Evolutionary conservation across 2,888 invertebrate species (phyloP).

Genomic region (Drosophila putrida): DNA sequence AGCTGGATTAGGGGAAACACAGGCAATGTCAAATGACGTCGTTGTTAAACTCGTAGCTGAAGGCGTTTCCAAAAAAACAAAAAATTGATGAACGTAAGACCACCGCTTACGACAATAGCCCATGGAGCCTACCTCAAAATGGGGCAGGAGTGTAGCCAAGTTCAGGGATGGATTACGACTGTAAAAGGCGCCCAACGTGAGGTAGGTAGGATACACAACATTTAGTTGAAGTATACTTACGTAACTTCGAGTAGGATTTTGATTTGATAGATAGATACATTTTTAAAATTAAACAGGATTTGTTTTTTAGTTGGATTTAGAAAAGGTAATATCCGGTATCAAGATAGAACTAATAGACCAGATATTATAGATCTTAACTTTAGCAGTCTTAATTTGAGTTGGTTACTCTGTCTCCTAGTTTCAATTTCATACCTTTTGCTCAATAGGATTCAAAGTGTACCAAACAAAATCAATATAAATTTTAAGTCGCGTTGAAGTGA

Average conservation of each 20-base stretch:
- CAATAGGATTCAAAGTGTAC: not conserved
- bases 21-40: conserved; percentile 44
- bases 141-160: not conserved
- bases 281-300: too few species aligned
- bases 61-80: conserved; percentile 43
- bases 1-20: not conserved
- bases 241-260: too few species aligned
- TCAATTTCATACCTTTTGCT: too few species aligned
- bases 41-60: conserved; percentile 29
- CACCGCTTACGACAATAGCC: conserved; percentile 30
- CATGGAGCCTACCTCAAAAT: conserved; percentile 30
- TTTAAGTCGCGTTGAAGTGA: not conserved
- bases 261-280: too few species aligned
- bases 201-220: not conserved
- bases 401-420: too few species aligned
- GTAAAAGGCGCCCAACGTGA: not conserved
- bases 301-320: too few species aligned
- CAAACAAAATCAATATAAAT: not conserved
- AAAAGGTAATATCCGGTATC: too few species aligned
- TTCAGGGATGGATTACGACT: conserved; percentile 26
- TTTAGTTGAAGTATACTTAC: too few species aligned
- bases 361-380: too few species aligned
- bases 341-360: too few species aligned
- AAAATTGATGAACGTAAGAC: conserved; percentile 22
- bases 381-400: too few species aligned